These are phyloP conservation scores for Perccottus glenii DNA, from an alignment of 2,113 vertebrate species.

Conservation along the genomic window DNA sequence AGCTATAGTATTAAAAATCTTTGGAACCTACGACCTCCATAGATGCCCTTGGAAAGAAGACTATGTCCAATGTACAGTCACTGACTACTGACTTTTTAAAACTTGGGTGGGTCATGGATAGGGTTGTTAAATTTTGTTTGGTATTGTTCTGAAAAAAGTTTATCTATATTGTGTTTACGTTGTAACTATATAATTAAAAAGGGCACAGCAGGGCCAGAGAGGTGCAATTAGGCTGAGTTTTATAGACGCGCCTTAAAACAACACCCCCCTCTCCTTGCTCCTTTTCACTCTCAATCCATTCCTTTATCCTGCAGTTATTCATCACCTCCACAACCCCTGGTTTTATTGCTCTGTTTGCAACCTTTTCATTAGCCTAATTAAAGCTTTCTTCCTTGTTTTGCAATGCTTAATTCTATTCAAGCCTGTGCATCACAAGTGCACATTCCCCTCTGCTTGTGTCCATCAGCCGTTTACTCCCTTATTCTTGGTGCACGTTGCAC, in stretches of 20 bases:
- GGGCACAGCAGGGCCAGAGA: constrained; percentile 20
- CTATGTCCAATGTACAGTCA: no score
- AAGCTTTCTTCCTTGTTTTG: constrained; percentile 37
- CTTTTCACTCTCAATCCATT: constrained; percentile 26
- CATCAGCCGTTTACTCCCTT: constrained; percentile 2
- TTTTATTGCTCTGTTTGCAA: constrained; percentile 50
- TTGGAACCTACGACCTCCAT: no score
- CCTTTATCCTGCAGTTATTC: constrained; percentile 39
- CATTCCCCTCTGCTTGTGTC: background rate
- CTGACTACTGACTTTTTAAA: no score
- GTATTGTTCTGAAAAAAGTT: no score
- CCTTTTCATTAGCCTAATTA: constrained; percentile 44
- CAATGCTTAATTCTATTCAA: constrained; percentile 18
- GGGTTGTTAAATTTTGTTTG: no score
- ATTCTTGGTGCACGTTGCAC: constrained; percentile 68
- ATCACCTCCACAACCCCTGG: constrained; percentile 16
- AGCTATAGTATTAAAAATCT: no score
- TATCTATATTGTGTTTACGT: no score
- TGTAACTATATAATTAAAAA: background rate
- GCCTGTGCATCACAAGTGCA: background rate
- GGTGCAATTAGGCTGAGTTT: constrained; percentile 37
- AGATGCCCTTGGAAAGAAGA: no score
- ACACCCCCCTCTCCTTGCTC: background rate
- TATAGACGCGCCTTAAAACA: constrained; percentile 39
- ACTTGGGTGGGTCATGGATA: no score